These are phyloP conservation scores for Serrognathus titanus DNA, from an alignment of 2,888 invertebrate genomes.

Conservation along the genomic window DNA sequence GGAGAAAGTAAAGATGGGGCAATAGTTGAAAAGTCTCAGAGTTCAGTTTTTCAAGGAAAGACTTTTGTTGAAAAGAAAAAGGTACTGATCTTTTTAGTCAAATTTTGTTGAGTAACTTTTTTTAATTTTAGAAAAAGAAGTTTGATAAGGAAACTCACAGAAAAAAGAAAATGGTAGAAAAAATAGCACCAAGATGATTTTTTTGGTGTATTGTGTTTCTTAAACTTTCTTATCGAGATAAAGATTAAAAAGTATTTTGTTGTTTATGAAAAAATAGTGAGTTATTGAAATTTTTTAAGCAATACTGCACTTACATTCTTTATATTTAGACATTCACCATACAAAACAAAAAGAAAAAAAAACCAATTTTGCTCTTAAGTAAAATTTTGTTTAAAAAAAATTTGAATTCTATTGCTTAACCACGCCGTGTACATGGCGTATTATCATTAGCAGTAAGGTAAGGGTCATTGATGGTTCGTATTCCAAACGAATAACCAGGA, in stretches of 20 bases:
- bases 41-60: constrained; percentile 12
- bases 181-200: constrained; percentile 12
- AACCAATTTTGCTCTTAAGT: too few relatives aligned
- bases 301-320: too few relatives aligned
- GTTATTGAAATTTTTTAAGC: too few relatives aligned
- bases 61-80: constrained; percentile 11
- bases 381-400: neutral
- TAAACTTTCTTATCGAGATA: too few relatives aligned
- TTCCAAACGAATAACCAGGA: constrained; percentile 60
- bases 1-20: neutral
- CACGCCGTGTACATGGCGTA: constrained; percentile 46
- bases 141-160: constrained; percentile 13
- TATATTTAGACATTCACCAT: too few relatives aligned
- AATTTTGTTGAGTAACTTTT: neutral
- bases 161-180: constrained; percentile 15
- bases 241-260: too few relatives aligned
- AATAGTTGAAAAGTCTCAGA: neutral
- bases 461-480: constrained; percentile 55
- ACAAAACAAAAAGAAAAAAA: too few relatives aligned
- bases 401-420: neutral
- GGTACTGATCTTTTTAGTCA: neutral
- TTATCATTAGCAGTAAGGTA: constrained; percentile 60
- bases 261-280: too few relatives aligned
- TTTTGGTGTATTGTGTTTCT: neutral
- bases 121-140: constrained; percentile 11